phyloP scores from a whole-genome alignment of 1,140 invertebrate species.

The Nasonia giraulti region DNA sequence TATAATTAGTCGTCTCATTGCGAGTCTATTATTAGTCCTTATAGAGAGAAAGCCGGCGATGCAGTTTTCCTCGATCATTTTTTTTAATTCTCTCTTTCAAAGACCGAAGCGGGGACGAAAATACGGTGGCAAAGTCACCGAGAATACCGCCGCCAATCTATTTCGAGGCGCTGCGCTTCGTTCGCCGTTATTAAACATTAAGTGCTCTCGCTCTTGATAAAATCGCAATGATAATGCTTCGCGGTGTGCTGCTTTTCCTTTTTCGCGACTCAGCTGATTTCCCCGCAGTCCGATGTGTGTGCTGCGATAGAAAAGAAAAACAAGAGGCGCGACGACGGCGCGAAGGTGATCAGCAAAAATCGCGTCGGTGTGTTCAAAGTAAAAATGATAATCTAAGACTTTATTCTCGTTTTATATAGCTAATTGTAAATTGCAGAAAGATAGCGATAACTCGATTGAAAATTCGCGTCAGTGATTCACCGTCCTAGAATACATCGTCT shows the following conservation, averaged over 20 bases:
- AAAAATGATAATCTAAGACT: too few relatives aligned
- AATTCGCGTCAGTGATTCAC: not conserved
- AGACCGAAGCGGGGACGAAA: not conserved
- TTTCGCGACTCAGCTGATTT: not conserved
- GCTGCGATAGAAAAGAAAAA: too few relatives aligned
- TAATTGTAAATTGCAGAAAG: too few relatives aligned
- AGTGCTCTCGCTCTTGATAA: not conserved
- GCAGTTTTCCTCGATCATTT: not conserved
- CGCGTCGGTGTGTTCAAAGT: too few relatives aligned
- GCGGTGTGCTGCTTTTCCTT: not conserved
- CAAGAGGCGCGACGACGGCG: too few relatives aligned
- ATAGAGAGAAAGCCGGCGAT: constrained; percentile 6
- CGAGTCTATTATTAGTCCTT: constrained; percentile 23
- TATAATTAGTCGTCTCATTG: constrained; percentile 14
- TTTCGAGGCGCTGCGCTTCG: not conserved
- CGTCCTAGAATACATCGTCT: not conserved
- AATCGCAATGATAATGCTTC: not conserved
- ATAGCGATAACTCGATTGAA: not conserved
- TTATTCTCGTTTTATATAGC: too few relatives aligned
- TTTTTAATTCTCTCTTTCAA: not conserved
- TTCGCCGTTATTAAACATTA: constrained; percentile 9
- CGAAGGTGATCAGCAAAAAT: too few relatives aligned
- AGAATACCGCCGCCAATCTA: constrained; percentile 31
- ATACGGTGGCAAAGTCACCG: constrained; percentile 15
- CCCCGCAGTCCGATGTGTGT: too few relatives aligned